Conservation (phyloP, 2,797 vertebrate species). For the Pygocentrus nattereri region DNA sequence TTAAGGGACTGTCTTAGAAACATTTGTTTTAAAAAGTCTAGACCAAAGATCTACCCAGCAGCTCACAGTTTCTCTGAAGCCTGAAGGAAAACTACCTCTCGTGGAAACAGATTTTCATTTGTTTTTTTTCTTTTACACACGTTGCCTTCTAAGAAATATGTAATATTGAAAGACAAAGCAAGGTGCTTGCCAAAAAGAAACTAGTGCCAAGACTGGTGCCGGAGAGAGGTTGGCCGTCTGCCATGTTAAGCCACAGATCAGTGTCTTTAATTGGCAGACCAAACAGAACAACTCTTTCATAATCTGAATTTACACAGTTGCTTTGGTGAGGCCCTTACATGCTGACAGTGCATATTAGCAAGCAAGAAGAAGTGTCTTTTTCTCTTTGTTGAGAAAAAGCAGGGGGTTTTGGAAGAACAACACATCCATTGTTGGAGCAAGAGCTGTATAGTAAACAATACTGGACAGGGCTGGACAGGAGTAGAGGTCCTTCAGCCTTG, state of each 20-base stretch:
- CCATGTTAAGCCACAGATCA: conserved; percentile 90
- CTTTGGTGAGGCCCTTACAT: conserved; percentile 71
- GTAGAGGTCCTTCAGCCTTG: conserved; percentile 55
- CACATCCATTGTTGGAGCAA: conserved; percentile 65
- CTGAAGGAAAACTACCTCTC: no score
- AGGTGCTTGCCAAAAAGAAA: conserved; percentile 85
- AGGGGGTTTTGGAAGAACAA: conserved; percentile 62
- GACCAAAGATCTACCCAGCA: no score
- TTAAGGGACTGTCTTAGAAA: no score
- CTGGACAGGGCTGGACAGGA: neutral
- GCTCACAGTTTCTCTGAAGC: no score
- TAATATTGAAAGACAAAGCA: conserved; percentile 80
- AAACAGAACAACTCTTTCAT: conserved; percentile 90
- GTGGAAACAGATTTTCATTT: conserved; percentile 62
- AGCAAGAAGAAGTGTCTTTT: conserved; percentile 67
- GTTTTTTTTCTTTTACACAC: conserved; percentile 69
- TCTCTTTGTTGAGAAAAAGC: conserved; percentile 53
- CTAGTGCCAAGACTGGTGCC: conserved; percentile 85
- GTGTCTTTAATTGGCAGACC: conserved; percentile 89
- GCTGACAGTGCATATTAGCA: conserved; percentile 71
- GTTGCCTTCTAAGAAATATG: conserved; percentile 81
- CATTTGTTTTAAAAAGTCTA: no score
- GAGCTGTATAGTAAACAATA: conserved; percentile 18
- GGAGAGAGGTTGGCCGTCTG: conserved; percentile 86
- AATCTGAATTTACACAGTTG: conserved; percentile 78